Conservation (phyloP, 2,113 vertebrate genomes). For the Centropus bengalensis region DNA sequence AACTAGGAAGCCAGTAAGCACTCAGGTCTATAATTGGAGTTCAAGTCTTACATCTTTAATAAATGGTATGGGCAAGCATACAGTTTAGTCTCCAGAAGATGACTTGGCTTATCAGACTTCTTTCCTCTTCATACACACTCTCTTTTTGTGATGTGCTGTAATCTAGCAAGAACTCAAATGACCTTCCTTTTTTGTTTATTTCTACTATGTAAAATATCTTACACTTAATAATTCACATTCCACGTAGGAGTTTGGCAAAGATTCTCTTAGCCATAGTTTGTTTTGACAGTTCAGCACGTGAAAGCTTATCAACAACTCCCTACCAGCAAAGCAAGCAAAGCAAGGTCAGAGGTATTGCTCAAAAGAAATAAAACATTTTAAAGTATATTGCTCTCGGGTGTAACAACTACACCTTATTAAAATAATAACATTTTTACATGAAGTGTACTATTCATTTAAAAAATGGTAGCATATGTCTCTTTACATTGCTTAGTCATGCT, state of each 20-base stretch:
- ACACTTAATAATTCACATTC: neutral
- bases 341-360: neutral
- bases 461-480: neutral
- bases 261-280: neutral
- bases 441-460: neutral
- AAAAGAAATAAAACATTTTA: conserved; percentile 29
- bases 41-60: neutral
- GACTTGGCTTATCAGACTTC: neutral
- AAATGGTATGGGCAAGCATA: neutral
- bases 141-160: neutral
- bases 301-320: conserved; percentile 31
- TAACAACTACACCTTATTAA: conserved; percentile 14
- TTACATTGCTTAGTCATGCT: neutral
- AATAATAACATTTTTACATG: neutral
- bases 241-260: conserved; percentile 16
- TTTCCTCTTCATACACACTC: neutral
- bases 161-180: neutral
- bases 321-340: neutral
- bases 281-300: conserved; percentile 14
- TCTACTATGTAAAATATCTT: conserved; percentile 36
- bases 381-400: neutral
- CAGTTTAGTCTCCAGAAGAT: neutral
- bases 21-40: neutral
- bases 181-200: neutral
- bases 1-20: fast-evolving